Percentiles rank a stretch among this genome's conserved stretches.
Conservation (phyloP, 2,888 invertebrate genomes). For the Thalpophila matura region DNA sequence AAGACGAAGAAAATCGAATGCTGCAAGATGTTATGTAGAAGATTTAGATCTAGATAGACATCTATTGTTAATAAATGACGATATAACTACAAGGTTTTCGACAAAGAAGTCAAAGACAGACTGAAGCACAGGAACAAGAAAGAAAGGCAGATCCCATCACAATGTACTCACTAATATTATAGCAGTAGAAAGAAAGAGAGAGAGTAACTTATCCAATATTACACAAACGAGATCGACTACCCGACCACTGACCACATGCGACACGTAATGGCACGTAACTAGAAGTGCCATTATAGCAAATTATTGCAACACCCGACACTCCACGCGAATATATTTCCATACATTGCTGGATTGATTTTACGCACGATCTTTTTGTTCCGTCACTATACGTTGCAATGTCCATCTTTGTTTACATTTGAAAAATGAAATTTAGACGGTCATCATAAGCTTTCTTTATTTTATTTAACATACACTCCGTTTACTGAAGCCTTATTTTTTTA, state of each 20-base stretch:
- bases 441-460: background rate
- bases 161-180: no score
- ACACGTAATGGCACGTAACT: conserved; percentile 57
- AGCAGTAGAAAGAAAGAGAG: background rate
- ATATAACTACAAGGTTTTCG: no score
- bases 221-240: conserved; percentile 26
- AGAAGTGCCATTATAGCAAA: conserved; percentile 45
- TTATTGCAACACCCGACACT: conserved; percentile 52
- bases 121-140: no score
- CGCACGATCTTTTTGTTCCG: conserved; percentile 43
- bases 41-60: no score
- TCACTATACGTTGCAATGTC: conserved; percentile 12
- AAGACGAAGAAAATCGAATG: no score
- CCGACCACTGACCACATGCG: conserved; percentile 48
- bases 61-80: no score
- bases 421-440: background rate
- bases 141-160: background rate
- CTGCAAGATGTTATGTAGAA: no score
- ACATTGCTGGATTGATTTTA: conserved; percentile 49
- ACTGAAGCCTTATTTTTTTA: no score
- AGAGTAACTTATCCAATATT: conserved; percentile 3
- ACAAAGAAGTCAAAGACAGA: no score
- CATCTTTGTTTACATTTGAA: conserved; percentile 26
- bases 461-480: background rate
- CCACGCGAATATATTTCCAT: conserved; percentile 51